Base-by-base conservation (phyloP, 2,797 vertebrate species). In the Buceros bicornis region DNA sequence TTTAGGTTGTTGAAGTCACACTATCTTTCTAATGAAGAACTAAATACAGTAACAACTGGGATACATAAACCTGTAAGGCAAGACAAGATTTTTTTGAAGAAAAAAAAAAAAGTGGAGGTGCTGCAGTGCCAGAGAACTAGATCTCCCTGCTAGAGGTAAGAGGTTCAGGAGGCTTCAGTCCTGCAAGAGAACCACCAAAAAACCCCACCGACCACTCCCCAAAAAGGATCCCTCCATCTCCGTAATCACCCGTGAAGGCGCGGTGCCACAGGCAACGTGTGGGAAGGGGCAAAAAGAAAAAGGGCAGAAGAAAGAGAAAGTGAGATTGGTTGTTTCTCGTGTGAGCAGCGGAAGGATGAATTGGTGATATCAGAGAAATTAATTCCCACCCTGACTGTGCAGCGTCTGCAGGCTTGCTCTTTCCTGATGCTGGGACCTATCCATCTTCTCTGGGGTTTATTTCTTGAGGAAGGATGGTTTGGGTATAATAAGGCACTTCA, bases 371-470 rank as follows among this genome's bases (percentile, higher is more conserved):
- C 16, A 22, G 20, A 69, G 18, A 54, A 56, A 67, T 22, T 28
- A 71, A 73, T 37, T 25, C 14, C 29, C 11, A 14, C 20, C 8
- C 14, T 3, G 10, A 35, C 29, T 4, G 4, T 10, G n/a, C 10
- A 24, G 8, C n/a, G 29, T 15, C 74, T 82, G 60, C n/a, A 51
- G 70, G 22, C 33, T 81, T 67, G 37, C 19, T 84, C 72, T 88
- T 90, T 47, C 40, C 10, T 67, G 42, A 18, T 0, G 0, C 15
- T 37, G 16, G 37, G 24, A 43, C 22, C 17, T 72, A 8, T 15
- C 54, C 5, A 2, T 26, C 8, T 19, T 43, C n/a, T n/a, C 1
- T 25, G 9, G 11, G 29, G 48, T 66, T 82, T 86, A n/a, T 61
- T 90, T 72, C 40, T 43, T 35, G 20, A 50, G 29, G 65, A 74